Evolutionary conservation across 2,113 vertebrate genomes (phyloP), one percentile per base, ranked within the genome.

Genomic region (Terrapene triunguis): DNA sequence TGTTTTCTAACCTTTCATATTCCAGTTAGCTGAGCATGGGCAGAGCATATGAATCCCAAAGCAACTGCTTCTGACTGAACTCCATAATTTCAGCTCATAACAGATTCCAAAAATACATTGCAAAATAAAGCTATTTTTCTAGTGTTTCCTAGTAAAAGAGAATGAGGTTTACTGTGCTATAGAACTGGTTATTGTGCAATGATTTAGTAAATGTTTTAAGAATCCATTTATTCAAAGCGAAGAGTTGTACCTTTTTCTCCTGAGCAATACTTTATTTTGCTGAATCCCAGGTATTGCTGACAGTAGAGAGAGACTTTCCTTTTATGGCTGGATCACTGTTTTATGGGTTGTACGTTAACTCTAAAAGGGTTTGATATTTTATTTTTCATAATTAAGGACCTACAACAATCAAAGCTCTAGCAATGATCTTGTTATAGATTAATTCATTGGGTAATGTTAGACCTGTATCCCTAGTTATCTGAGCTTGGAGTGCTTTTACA

Each of bases 61-160:
- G 96, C 80, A 92, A 90, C 59, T 85, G 38, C 84, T 98, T 97
- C 95, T 97, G 85, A 96, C 88, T 97, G 89, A 96, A 95, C 85
- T 89, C 84, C 81, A 84, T 85, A 21, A 80, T 96, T 96, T 97
- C 94, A 94, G 82, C 92, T 96, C 92, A 93, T 88, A 97, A 81
- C n/a, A 87, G n/a, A 27, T 96, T 97, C 94, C 84, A 96, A 97
- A 97, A 97, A 97, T 96, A 95, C 74, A 65, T 10, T 92, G 86
- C 84, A 96, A 90, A 97, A 95, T 95, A 97, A 97, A 96, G 12
- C 50, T 96, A 50, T 96, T 97, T 84, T 88, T 69, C 59, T 94
- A 55, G 62, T 57, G 93, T 95, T 79, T 87, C 92, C 87, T 96
- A 92, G 79, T 85, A 74, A 48, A 27, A 95, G 89, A 89, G 92